Base-by-base conservation (phyloP, 2,888 invertebrate species). In the Nemapogon koenigi region DNA sequence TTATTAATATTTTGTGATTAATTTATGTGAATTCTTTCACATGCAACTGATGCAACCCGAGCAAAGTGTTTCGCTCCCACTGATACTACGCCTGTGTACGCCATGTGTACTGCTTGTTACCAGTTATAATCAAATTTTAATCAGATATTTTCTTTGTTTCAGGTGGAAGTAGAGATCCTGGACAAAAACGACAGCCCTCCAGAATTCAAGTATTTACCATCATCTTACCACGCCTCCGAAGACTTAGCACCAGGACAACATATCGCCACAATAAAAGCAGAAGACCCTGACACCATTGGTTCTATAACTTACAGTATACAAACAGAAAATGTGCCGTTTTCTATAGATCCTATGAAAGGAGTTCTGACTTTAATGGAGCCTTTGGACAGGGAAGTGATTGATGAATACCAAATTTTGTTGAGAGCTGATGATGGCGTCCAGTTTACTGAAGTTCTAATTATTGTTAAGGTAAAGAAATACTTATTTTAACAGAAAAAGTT, bases 101-200 rank as follows among this genome's bases (percentile, higher is more conserved):
- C n/a, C n/a, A n/a, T n/a, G n/a, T n/a, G n/a, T n/a, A n/a, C n/a
- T n/a, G n/a, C n/a, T n/a, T n/a, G n/a, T n/a, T n/a, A n/a, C n/a
- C n/a, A n/a, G n/a, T n/a, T n/a, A n/a, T n/a, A n/a, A n/a, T n/a
- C n/a, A n/a, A n/a, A n/a, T n/a, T n/a, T n/a, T 26, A 26, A 26
- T 11, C 13, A 28, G 13, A 13, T 28, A 28, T 46, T 44, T 53
- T 65, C 52, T 54, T 59, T 48, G 51, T 85, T 84, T 16, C 87
- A 95, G 94, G 90, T 94, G 50, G 86, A 85, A 65, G 87, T 96
- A 49, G 86, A 85, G 40, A 88, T 96, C 37, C 66, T 91, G 62
- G 97, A 97, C 75, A 90, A 90, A 70, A 97, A 97, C 67, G 97
- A 97, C 80, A 94, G 92, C 55, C 94, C 95, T n/a, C 97, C 97